These are phyloP conservation scores for Talpa occidentalis DNA, from an alignment of 2,113 vertebrate species.

Conservation along the genomic window DNA sequence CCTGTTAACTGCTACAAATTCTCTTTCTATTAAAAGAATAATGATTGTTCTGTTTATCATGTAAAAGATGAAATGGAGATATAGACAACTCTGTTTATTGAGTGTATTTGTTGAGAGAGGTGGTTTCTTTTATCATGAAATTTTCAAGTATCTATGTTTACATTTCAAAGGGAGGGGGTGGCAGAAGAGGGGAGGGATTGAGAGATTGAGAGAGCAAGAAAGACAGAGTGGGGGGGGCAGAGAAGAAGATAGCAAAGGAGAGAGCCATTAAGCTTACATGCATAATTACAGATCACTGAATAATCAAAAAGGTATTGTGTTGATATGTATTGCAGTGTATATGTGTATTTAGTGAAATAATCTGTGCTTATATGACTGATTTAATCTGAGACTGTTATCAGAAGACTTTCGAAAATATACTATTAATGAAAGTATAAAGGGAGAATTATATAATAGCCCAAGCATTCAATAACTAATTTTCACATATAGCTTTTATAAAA, in stretches of 20 bases:
- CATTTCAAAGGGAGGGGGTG: not conserved
- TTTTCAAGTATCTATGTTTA: not conserved
- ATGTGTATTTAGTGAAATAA: conserved; percentile 1
- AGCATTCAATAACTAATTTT: conserved; percentile 33
- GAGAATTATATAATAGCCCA: not conserved
- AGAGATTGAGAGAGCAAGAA: not conserved
- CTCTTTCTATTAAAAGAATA: not conserved
- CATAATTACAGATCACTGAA: not conserved
- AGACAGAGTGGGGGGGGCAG: not conserved
- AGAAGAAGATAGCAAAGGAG: not conserved
- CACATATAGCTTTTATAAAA: conserved; percentile 15
- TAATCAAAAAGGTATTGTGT: not conserved
- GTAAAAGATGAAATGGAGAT: conserved; percentile 30
- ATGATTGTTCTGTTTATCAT: not conserved
- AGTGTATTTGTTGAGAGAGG: not conserved
- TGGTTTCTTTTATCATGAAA: conserved; percentile 8
- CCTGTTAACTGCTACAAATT: not conserved
- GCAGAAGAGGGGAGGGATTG: not conserved
- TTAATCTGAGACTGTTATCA: conserved; percentile 41
- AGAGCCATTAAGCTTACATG: not conserved
- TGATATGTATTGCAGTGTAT: not conserved
- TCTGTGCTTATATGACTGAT: not conserved
- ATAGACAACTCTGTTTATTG: not conserved
- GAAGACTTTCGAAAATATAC: conserved; percentile 44
- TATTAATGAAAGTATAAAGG: not conserved